Evolutionary conservation across 2,113 vertebrate species (phyloP).

Genomic region (Nothoprocta perdicaria): DNA sequence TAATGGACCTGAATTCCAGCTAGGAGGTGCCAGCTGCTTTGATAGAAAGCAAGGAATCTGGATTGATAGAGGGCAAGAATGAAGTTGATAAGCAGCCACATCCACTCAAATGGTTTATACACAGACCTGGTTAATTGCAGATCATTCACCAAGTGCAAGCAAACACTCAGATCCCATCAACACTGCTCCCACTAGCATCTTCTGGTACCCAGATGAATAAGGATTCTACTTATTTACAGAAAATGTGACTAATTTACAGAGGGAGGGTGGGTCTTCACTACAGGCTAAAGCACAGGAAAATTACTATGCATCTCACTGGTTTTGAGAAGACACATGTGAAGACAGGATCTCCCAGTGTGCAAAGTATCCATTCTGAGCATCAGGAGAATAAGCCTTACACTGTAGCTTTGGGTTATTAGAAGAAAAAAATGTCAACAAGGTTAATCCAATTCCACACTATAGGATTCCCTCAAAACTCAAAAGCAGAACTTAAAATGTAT

Average conservation of each 20-base stretch:
- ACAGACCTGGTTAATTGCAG: not conserved
- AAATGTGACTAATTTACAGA: not conserved
- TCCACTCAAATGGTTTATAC: not conserved
- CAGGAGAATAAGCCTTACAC: slow-evolving; percentile 46
- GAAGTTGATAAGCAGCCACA: not conserved
- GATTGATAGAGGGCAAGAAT: not conserved
- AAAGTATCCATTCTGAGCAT: slow-evolving; percentile 6
- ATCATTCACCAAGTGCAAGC: not conserved
- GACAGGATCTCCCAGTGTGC: slow-evolving; percentile 15
- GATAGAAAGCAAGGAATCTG: not conserved
- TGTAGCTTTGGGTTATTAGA: slow-evolving; percentile 65
- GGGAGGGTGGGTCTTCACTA: not conserved
- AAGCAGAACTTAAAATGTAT: slow-evolving; percentile 74
- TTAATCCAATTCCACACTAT: slow-evolving; percentile 74
- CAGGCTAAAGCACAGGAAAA: not conserved
- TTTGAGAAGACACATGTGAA: not conserved
- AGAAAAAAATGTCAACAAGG: slow-evolving; percentile 68
- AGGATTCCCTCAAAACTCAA: slow-evolving; percentile 64
- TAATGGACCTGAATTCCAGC: not conserved
- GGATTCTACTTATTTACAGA: not conserved
- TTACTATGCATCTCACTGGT: not conserved
- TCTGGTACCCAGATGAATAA: not conserved
- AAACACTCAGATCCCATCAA: not conserved
- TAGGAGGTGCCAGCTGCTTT: not conserved
- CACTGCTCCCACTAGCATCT: not conserved